Percentiles rank a stretch among this genome's conserved stretches.
Conservation (phyloP, 2,888 invertebrate genomes). For the Drosophila niveifrons region DNA sequence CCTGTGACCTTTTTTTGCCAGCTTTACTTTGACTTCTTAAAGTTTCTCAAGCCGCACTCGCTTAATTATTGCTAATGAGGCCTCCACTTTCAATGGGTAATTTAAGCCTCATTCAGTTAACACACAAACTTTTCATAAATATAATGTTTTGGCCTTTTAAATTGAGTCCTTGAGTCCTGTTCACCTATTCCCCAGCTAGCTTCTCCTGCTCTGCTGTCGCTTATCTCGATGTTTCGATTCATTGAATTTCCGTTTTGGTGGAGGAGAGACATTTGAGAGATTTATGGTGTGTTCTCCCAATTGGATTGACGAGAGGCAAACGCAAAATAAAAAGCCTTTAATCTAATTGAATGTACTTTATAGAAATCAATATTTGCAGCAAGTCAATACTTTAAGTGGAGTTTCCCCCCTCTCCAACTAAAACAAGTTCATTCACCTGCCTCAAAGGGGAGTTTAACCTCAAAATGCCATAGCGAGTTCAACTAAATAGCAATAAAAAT, state of each 20-base stretch:
- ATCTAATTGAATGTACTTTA: constrained; percentile 11
- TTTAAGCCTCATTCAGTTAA: constrained; percentile 7
- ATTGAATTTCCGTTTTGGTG: constrained; percentile 9
- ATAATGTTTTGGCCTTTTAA: constrained; percentile 1
- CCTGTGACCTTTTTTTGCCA: constrained; percentile 40
- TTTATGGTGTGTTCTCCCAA: constrained; percentile 14
- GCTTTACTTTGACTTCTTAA: constrained; percentile 2
- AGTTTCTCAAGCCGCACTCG: constrained; percentile 14
- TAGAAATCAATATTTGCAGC: constrained; percentile 29
- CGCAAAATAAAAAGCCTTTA: neutral
- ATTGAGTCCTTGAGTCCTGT: constrained; percentile 3
- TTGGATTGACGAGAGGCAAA: constrained; percentile 2
- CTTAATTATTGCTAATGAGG: constrained; percentile 53
- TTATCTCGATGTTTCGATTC: constrained; percentile 18
- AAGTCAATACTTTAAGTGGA: neutral
- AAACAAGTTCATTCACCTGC: constrained; percentile 66
- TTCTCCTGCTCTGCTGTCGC: neutral
- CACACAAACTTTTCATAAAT: neutral
- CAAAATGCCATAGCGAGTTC: constrained; percentile 13
- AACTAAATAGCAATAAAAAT: constrained; percentile 71
- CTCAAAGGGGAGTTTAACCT: constrained; percentile 6
- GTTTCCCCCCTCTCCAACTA: neutral
- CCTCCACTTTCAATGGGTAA: constrained; percentile 37
- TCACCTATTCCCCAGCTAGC: neutral
- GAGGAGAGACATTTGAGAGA: neutral